Conservation (phyloP, 2,888 invertebrate genomes). For the Apoda limacodes region DNA sequence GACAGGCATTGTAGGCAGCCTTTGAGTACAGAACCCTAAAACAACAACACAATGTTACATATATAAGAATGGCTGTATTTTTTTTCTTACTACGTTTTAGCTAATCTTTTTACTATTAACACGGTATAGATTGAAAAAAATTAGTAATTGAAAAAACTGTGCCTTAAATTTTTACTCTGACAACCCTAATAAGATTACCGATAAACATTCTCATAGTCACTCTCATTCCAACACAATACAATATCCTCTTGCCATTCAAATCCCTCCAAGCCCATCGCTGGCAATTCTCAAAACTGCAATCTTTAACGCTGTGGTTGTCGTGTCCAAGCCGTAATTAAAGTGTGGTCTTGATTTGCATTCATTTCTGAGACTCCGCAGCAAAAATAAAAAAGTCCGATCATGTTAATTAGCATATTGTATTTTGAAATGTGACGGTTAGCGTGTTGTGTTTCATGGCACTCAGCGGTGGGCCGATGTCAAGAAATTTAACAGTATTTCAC, state of each 20-base stretch:
- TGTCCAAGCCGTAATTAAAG: constrained; percentile 65
- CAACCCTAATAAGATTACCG: too few species aligned
- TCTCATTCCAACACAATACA: constrained; percentile 32
- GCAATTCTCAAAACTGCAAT: constrained; percentile 61
- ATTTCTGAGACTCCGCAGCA: constrained; percentile 61
- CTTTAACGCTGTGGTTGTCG: constrained; percentile 59
- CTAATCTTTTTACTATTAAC: too few species aligned
- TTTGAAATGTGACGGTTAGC: constrained; percentile 66
- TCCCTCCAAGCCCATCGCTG: constrained; percentile 33
- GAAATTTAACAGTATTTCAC: constrained; percentile 40
- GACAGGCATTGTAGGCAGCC: too few species aligned
- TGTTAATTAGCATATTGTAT: constrained; percentile 69
- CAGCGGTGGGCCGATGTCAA: constrained; percentile 53
- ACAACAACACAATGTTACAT: too few species aligned
- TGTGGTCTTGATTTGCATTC: constrained; percentile 58
- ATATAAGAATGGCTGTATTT: too few species aligned
- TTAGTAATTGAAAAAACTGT: too few species aligned
- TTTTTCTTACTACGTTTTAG: too few species aligned
- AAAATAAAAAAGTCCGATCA: constrained; percentile 51
- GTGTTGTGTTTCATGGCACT: constrained; percentile 52
- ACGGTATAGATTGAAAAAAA: too few species aligned
- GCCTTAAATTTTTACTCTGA: too few species aligned
- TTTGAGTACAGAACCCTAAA: too few species aligned
- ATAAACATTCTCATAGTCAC: constrained; percentile 50
- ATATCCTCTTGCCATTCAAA: constrained; percentile 55